Evolutionary conservation across 2,888 invertebrate genomes (phyloP).

Genomic region (Trypoxylon attenuatum): DNA sequence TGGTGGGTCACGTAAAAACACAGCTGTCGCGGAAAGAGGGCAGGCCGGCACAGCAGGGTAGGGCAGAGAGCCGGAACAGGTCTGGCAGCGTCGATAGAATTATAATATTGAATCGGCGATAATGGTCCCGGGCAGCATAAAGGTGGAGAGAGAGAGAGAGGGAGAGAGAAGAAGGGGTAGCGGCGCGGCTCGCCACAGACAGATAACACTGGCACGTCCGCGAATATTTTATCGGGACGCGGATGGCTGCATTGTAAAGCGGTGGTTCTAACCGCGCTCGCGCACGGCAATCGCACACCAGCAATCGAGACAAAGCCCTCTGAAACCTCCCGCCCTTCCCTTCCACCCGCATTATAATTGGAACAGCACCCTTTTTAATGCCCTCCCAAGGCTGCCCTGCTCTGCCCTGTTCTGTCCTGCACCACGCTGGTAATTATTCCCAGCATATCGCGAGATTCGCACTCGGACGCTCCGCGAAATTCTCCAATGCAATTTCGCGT

Average conservation of each 20-base stretch:
- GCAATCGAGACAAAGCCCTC: conserved; percentile 38
- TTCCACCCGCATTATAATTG: conserved; percentile 50
- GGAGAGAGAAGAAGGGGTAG: too few species aligned
- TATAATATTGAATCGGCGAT: conserved; percentile 41
- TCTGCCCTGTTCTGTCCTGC: background rate
- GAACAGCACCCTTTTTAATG: conserved; percentile 30
- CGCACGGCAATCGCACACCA: conserved; percentile 26
- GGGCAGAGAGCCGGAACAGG: too few species aligned
- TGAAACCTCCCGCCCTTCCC: too few species aligned
- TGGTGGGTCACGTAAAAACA: too few species aligned
- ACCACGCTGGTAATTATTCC: conserved; percentile 36
- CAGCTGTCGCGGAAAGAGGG: too few species aligned
- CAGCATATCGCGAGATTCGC: conserved; percentile 23
- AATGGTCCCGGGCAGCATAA: conserved; percentile 14
- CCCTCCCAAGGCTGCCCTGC: background rate
- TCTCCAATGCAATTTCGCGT: conserved; percentile 17
- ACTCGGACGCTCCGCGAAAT: conserved; percentile 10
- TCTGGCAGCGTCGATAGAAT: conserved; percentile 26
- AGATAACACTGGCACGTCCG: conserved; percentile 31
- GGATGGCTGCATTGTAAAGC: conserved; percentile 28
- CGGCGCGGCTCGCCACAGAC: conserved; percentile 19
- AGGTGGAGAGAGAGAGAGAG: too few species aligned
- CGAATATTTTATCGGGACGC: conserved; percentile 44
- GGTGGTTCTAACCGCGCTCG: conserved; percentile 25
- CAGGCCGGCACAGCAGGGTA: too few species aligned